These are phyloP conservation scores for Cranoglanis bouderius DNA, from an alignment of 2,113 vertebrate species.

Conservation along the genomic window DNA sequence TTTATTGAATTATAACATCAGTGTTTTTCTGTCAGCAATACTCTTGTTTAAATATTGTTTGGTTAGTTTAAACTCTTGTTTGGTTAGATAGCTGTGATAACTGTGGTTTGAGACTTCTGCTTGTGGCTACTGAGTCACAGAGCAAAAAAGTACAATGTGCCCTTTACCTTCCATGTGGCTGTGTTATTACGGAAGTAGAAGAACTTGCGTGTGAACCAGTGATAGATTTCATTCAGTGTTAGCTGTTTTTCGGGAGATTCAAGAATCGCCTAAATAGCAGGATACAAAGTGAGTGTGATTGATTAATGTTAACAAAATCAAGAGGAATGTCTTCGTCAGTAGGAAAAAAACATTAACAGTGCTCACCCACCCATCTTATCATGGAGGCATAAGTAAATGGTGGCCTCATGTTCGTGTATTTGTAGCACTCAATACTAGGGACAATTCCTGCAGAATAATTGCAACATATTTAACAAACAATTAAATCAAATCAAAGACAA, in stretches of 20 bases:
- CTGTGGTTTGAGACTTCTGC: slow-evolving; percentile 35
- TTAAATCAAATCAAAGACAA: background rate
- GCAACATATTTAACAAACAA: background rate
- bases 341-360: background rate
- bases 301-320: background rate
- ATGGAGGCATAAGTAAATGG: slow-evolving; percentile 79
- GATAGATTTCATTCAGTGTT: slow-evolving; percentile 80
- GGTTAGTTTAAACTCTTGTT: no score
- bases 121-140: slow-evolving; percentile 34
- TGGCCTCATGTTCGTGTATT: slow-evolving; percentile 73
- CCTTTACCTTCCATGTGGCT: slow-evolving; percentile 79
- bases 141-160: slow-evolving; percentile 21
- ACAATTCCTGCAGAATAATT: slow-evolving; percentile 65
- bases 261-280: slow-evolving; percentile 72
- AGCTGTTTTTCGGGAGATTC: slow-evolving; percentile 77
- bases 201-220: slow-evolving; percentile 79
- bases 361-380: slow-evolving; percentile 77
- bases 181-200: slow-evolving; percentile 77
- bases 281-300: background rate
- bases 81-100: slow-evolving; percentile 18
- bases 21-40: slow-evolving; percentile 16
- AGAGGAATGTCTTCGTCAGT: background rate
- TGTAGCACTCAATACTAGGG: slow-evolving; percentile 75
- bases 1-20: slow-evolving; percentile 17
- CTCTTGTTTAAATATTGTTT: slow-evolving; percentile 12